phyloP scores from a whole-genome alignment of 2,888 invertebrate species.

The Caenorhabditis doughertyi region DNA sequence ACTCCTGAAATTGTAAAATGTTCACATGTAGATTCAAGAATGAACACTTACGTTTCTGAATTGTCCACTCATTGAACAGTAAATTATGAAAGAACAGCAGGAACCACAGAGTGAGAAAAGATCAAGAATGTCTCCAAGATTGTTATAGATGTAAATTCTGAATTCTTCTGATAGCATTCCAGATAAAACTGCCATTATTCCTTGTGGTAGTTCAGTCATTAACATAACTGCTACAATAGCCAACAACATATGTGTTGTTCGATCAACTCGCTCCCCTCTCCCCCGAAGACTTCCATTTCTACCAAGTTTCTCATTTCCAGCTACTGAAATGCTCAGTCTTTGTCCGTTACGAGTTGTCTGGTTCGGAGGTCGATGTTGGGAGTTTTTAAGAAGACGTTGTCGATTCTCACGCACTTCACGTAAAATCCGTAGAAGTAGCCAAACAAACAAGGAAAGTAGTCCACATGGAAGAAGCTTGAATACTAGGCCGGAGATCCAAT shows the following conservation, averaged over 20 bases:
- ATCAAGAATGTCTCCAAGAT: conserved; percentile 84
- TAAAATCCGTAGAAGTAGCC: conserved; percentile 84
- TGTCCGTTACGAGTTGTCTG: conserved; percentile 52
- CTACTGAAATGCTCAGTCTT: conserved; percentile 45
- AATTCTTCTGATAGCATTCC: conserved; percentile 80
- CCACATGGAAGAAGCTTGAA: conserved; percentile 84
- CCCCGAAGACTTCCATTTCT: conserved; percentile 62
- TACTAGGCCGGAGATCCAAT: conserved; percentile 81
- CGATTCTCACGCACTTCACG: conserved; percentile 75
- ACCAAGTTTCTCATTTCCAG: conserved; percentile 57
- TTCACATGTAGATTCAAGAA: not conserved
- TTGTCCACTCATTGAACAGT: conserved; percentile 85
- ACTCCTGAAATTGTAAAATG: conserved; percentile 74
- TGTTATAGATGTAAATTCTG: conserved; percentile 83
- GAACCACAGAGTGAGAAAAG: conserved; percentile 84
- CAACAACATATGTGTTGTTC: conserved; percentile 84
- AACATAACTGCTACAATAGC: conserved; percentile 84
- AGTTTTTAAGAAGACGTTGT: conserved; percentile 59
- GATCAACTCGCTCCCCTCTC: conserved; percentile 80
- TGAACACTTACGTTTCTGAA: conserved; percentile 82
- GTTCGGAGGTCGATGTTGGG: conserved; percentile 46
- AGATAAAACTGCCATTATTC: conserved; percentile 84
- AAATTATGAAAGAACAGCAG: conserved; percentile 85
- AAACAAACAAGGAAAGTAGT: conserved; percentile 84
- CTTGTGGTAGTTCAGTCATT: conserved; percentile 85